Percentiles rank a stretch among this genome's conserved stretches.
Evolutionary conservation across 2,888 invertebrate species (phyloP).

Genomic region (Caenorhabditis sp.): DNA sequence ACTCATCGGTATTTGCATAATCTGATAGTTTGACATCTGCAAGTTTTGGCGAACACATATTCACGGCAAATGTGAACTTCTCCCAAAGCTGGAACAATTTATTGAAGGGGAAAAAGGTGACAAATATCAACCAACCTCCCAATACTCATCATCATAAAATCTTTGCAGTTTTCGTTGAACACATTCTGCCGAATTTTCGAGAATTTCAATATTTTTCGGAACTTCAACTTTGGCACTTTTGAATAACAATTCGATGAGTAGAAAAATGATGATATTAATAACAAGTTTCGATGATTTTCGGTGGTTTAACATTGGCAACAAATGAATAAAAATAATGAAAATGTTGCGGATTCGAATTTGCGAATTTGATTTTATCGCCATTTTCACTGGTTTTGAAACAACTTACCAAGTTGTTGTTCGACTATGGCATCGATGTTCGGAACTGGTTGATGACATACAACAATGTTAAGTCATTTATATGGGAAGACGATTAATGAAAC

Average conservation of each 20-base stretch:
- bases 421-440: no score
- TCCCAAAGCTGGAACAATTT: constrained; percentile 31
- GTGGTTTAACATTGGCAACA: not conserved
- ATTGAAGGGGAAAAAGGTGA: no score
- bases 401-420: not conserved
- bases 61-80: constrained; percentile 42
- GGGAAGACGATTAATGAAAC: no score
- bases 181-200: not conserved
- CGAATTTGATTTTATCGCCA: not conserved
- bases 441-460: no score
- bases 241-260: not conserved
- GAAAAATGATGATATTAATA: not conserved
- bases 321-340: not conserved
- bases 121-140: no score
- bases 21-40: constrained; percentile 20
- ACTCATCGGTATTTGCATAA: constrained; percentile 47
- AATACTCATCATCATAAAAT: not conserved
- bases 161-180: not conserved
- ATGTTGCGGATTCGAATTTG: not conserved
- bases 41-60: constrained; percentile 33
- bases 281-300: not conserved
- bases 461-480: no score
- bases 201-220: not conserved
- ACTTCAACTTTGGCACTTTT: not conserved
- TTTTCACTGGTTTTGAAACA: not conserved